A percentile compares a stretch with the other conserved stretches of the same genome.
Conservation (phyloP, 1,140 invertebrate species). For the Panulirus ornatus region DNA sequence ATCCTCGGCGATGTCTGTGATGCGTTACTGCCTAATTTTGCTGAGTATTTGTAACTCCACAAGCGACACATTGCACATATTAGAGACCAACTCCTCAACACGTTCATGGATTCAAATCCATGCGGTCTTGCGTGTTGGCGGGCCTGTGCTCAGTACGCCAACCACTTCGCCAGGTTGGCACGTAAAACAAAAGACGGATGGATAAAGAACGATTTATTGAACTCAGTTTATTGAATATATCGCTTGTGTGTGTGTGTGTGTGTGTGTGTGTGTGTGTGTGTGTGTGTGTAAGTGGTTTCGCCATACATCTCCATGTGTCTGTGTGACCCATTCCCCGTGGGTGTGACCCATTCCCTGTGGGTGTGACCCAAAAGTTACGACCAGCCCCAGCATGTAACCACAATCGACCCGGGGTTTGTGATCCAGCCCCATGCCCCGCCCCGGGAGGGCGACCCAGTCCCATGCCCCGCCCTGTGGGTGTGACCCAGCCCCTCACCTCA, state of each 20-base stretch:
- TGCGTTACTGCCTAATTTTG: too few relatives aligned
- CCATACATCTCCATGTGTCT: slow-evolving; percentile 1
- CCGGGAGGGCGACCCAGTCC: too few relatives aligned
- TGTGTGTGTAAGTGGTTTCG: slow-evolving; percentile 10
- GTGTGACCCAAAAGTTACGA: not conserved
- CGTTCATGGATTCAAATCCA: too few relatives aligned
- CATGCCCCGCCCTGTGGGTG: not conserved
- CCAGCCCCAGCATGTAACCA: not conserved
- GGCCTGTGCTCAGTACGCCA: too few relatives aligned
- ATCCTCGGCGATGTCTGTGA: too few relatives aligned
- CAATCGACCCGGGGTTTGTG: not conserved
- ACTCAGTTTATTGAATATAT: not conserved
- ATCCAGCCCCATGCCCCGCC: not conserved
- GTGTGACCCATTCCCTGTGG: not conserved
- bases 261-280: slow-evolving; percentile 23
- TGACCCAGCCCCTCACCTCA: not conserved
- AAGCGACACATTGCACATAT: too few relatives aligned
- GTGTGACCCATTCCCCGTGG: not conserved
- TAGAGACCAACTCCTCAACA: too few relatives aligned
- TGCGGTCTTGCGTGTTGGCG: too few relatives aligned
- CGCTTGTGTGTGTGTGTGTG: slow-evolving; percentile 1
- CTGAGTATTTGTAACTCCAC: too few relatives aligned
- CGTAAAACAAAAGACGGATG: too few relatives aligned
- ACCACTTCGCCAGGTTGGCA: too few relatives aligned
- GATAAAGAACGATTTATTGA: too few relatives aligned